These are phyloP conservation scores for Julus scandinavius DNA, from an alignment of 2,888 invertebrate genomes.

Conservation along the genomic window DNA sequence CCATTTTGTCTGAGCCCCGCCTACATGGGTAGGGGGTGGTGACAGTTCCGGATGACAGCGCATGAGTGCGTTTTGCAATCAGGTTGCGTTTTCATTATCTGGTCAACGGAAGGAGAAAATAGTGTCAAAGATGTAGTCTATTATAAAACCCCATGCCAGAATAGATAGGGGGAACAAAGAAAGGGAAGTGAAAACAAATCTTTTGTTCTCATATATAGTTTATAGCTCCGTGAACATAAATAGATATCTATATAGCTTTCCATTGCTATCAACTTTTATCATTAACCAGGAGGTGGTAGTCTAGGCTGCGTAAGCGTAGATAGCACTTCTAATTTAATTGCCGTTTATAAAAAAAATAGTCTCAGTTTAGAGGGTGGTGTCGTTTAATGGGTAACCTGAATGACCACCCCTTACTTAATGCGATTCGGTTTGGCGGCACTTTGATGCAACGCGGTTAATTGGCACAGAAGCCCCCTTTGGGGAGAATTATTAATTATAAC, in stretches of 20 bases:
- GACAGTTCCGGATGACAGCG: not conserved
- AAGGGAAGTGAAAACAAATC: conserved; percentile 7
- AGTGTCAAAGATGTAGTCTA: conserved; percentile 35
- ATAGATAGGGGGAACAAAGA: conserved; percentile 31
- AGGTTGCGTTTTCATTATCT: conserved; percentile 22
- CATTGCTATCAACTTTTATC: conserved; percentile 24
- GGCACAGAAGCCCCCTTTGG: not conserved
- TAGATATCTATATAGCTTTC: conserved; percentile 31
- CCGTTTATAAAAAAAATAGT: not conserved
- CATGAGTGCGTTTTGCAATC: not conserved
- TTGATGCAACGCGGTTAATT: not conserved
- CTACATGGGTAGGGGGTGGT: not conserved
- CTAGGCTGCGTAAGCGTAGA: conserved; percentile 5
- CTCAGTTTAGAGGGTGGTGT: not conserved
- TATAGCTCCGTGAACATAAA: conserved; percentile 12
- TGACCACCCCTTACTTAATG: conserved; percentile 7
- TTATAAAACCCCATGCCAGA: conserved; percentile 5
- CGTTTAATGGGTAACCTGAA: conserved; percentile 15
- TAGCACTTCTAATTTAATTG: conserved; percentile 36
- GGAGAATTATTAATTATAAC: conserved; percentile 36
- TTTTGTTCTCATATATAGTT: not conserved
- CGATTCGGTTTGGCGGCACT: conserved; percentile 2
- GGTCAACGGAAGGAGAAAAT: conserved; percentile 34
- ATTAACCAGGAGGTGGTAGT: conserved; percentile 11
- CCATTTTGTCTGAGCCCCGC: not conserved